Conservation (phyloP, 2,888 invertebrate species). For the Orchesella flavescens region DNA sequence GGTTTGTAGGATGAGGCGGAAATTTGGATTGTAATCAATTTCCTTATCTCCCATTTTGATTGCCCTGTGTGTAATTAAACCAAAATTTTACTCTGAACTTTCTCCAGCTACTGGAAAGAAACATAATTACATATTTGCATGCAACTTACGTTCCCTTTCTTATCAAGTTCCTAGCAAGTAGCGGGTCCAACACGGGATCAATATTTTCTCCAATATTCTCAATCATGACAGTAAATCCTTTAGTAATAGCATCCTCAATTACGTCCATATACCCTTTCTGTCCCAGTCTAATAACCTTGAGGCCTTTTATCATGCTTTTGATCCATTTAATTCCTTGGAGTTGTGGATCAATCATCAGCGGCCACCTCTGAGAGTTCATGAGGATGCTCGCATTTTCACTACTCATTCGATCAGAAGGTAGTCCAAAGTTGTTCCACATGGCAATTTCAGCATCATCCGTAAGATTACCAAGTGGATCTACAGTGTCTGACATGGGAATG, state of each 20-base stretch:
- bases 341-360: slow-evolving; percentile 97
- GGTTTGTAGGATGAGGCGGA: slow-evolving; percentile 92
- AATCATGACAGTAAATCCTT: slow-evolving; percentile 88
- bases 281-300: slow-evolving; percentile 90
- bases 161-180: slow-evolving; percentile 92
- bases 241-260: slow-evolving; percentile 84
- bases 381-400: slow-evolving; percentile 97
- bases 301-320: slow-evolving; percentile 85
- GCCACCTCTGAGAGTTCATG: slow-evolving; percentile 95
- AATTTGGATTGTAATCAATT: slow-evolving; percentile 91
- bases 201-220: slow-evolving; percentile 95
- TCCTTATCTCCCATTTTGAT: slow-evolving; percentile 98
- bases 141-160: slow-evolving; percentile 76
- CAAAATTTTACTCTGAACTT: too few species aligned
- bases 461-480: slow-evolving; percentile 89
- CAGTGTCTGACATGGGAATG: slow-evolving; percentile 89
- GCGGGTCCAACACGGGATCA: slow-evolving; percentile 93
- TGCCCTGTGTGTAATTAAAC: slow-evolving; percentile 90
- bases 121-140: background rate
- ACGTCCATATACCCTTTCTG: slow-evolving; percentile 92
- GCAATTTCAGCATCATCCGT: slow-evolving; percentile 96
- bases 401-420: slow-evolving; percentile 97
- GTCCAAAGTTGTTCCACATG: slow-evolving; percentile 95
- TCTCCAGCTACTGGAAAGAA: slow-evolving; percentile 80
- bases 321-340: slow-evolving; percentile 98